phyloP scores from a whole-genome alignment of 2,888 invertebrate genomes.

The Zaprionus obscuricornis region DNA sequence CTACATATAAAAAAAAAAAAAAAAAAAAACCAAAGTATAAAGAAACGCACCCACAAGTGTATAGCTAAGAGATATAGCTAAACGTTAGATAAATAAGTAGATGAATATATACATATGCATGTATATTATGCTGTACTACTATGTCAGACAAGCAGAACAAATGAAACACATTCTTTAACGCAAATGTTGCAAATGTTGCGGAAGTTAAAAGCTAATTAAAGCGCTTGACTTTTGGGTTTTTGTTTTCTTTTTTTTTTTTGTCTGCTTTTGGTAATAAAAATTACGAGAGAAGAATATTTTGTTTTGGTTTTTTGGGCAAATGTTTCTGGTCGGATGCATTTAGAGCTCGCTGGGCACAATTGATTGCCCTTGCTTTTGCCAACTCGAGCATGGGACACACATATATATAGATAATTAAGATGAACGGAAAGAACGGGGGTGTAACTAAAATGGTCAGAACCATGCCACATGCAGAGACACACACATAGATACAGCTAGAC shows the following conservation, averaged over 20 bases:
- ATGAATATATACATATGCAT: constrained; percentile 30
- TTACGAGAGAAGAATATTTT: constrained; percentile 42
- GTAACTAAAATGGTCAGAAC: constrained; percentile 20
- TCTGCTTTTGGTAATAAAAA: constrained; percentile 67
- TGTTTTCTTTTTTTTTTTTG: not conserved
- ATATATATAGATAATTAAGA: constrained; percentile 58
- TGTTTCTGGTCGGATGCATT: constrained; percentile 76
- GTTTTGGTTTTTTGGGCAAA: constrained; percentile 49
- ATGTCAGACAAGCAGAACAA: constrained; percentile 24
- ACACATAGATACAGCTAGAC: not conserved
- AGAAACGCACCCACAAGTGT: constrained; percentile 64
- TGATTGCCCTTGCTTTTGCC: constrained; percentile 76
- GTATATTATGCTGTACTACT: not conserved
- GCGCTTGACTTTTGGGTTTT: constrained; percentile 59
- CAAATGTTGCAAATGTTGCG: constrained; percentile 68
- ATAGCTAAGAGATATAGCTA: constrained; percentile 1
- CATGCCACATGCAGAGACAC: constrained; percentile 16
- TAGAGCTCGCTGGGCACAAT: constrained; percentile 57
- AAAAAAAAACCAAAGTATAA: too few species aligned
- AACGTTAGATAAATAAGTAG: constrained; percentile 25
- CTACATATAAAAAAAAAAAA: too few species aligned
- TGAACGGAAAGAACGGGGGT: constrained; percentile 33
- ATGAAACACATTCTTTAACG: constrained; percentile 47
- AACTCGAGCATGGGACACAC: constrained; percentile 72
- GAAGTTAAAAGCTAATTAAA: constrained; percentile 77